A percentile compares a stretch with the other conserved stretches of the same genome.
Evolutionary conservation across 2,888 invertebrate genomes (phyloP).

Genomic region (Hypolimnas misippus): DNA sequence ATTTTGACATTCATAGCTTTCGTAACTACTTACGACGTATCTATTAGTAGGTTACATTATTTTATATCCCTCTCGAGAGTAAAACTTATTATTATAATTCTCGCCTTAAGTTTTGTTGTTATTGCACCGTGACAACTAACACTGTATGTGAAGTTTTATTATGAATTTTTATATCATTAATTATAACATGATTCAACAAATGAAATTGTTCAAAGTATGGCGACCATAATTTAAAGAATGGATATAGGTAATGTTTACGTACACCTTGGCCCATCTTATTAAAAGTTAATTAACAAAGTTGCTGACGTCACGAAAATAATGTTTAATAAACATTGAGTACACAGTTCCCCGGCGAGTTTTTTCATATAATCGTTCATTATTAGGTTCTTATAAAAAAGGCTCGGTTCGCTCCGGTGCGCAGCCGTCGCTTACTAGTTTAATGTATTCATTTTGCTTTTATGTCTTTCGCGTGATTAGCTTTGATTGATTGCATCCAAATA

Average conservation of each 20-base stretch:
- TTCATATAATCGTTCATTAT: constrained; percentile 76
- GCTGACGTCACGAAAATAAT: constrained; percentile 74
- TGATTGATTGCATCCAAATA: constrained; percentile 83
- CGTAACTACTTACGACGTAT: no score
- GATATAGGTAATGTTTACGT: constrained; percentile 26
- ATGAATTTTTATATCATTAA: neutral
- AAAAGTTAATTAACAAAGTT: constrained; percentile 72
- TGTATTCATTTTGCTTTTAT: constrained; percentile 81
- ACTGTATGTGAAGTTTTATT: no score
- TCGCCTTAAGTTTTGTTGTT: no score
- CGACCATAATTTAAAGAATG: constrained; percentile 18
- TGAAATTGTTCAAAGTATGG: neutral
- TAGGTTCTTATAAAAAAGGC: constrained; percentile 64
- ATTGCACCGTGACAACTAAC: no score
- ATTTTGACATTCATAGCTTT: no score
- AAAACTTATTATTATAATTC: no score
- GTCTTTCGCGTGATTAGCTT: constrained; percentile 83
- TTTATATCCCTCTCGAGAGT: no score
- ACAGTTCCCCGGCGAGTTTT: constrained; percentile 64
- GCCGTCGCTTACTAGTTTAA: constrained; percentile 70
- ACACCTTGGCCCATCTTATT: constrained; percentile 48
- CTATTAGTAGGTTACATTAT: no score
- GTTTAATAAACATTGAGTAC: constrained; percentile 66
- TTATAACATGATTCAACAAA: neutral
- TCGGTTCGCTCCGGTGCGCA: constrained; percentile 66